Evolutionary conservation across 2,113 vertebrate species (phyloP).

Genomic region (Cyanistes caeruleus): DNA sequence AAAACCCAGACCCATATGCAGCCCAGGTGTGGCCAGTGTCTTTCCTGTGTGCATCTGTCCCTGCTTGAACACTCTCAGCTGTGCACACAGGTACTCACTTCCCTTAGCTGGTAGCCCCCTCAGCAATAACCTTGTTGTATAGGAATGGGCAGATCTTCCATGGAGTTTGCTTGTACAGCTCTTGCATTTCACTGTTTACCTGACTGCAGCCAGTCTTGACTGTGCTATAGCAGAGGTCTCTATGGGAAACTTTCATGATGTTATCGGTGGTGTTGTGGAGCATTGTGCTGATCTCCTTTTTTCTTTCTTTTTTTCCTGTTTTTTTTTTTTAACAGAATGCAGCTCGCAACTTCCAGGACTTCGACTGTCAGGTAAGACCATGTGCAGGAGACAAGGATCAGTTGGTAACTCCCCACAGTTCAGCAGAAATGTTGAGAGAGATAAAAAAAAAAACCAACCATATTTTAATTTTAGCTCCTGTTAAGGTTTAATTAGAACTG

Average conservation of each 20-base stretch:
- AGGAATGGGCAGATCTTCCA: background rate
- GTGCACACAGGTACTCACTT: background rate
- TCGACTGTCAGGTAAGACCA: slow-evolving; percentile 90
- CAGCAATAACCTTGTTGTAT: background rate
- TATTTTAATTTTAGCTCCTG: background rate
- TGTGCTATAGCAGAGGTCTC: background rate
- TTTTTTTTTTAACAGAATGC: slow-evolving; percentile 84
- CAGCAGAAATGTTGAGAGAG: background rate
- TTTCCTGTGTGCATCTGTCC: background rate
- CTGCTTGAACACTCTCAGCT: background rate
- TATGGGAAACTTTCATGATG: background rate
- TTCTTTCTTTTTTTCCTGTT: background rate
- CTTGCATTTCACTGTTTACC: background rate
- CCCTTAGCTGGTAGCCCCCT: background rate
- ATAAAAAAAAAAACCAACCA: background rate
- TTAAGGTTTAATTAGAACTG: background rate
- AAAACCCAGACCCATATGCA: background rate
- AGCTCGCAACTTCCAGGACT: slow-evolving; percentile 91
- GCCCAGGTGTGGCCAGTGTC: background rate
- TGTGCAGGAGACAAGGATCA: background rate
- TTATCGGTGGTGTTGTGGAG: background rate
- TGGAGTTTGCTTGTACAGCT: background rate
- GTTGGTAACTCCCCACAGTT: background rate
- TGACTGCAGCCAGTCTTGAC: background rate
- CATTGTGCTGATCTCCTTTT: slow-evolving; percentile 39